These are phyloP conservation scores for Lithophane ornitopus DNA, from an alignment of 2,888 invertebrate species.

Conservation along the genomic window DNA sequence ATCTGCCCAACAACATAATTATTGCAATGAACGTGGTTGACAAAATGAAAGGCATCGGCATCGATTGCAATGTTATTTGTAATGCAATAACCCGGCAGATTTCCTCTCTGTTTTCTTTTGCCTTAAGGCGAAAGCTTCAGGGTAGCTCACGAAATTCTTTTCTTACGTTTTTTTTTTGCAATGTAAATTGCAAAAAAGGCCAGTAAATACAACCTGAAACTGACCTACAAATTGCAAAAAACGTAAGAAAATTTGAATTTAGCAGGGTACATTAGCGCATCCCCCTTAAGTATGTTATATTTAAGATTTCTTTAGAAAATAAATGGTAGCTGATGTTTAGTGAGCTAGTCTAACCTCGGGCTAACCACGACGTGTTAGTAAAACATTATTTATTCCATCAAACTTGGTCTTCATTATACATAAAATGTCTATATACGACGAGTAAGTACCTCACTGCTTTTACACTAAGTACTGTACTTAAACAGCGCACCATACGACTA, in stretches of 20 bases:
- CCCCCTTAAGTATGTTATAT: neutral
- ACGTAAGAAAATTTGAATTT: too few species aligned
- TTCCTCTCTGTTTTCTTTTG: neutral
- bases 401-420: slow-evolving; percentile 23
- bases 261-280: too few species aligned
- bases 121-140: too few species aligned
- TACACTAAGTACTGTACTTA: slow-evolving; percentile 60
- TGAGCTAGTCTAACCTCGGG: too few species aligned
- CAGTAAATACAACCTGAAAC: too few species aligned
- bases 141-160: too few species aligned
- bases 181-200: too few species aligned
- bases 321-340: neutral
- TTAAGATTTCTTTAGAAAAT: neutral
- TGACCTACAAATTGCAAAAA: too few species aligned
- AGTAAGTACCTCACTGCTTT: slow-evolving; percentile 43
- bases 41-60: neutral
- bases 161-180: too few species aligned
- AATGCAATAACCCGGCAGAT: neutral
- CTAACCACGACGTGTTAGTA: neutral
- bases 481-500: slow-evolving; percentile 42
- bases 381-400: slow-evolving; percentile 19
- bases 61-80: neutral
- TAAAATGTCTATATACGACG: slow-evolving; percentile 34
- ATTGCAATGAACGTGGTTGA: neutral
- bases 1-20: too few species aligned